These are phyloP conservation scores for Melipona beecheii DNA, from an alignment of 2,888 invertebrate genomes.

Conservation along the genomic window DNA sequence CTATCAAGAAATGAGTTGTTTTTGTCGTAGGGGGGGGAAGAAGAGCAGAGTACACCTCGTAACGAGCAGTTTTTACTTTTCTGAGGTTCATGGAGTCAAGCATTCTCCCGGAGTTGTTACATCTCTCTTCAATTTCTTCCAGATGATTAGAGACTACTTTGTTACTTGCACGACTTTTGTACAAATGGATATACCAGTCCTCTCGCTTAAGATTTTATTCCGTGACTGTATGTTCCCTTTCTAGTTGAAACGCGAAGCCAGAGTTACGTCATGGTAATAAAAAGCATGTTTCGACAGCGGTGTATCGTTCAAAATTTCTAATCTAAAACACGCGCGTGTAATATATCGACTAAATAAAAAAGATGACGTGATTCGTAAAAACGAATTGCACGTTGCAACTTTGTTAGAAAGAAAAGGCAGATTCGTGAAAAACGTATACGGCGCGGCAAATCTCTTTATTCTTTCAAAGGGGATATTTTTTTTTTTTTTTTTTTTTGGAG, in stretches of 20 bases:
- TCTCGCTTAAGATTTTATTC: background rate
- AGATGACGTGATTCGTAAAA: background rate
- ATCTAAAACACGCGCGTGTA: background rate
- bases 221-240: background rate
- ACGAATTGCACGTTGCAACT: background rate
- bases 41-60: background rate
- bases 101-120: background rate
- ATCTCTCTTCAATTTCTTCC: background rate
- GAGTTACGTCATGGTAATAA: background rate
- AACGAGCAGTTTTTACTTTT: constrained; percentile 2
- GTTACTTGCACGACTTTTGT: background rate
- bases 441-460: background rate
- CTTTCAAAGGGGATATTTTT: background rate
- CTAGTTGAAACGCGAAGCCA: background rate
- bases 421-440: too few species aligned
- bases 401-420: background rate
- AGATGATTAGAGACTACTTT: background rate
- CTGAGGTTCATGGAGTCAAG: background rate
- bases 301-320: background rate
- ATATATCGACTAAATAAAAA: background rate
- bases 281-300: background rate
- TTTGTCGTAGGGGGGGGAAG: background rate
- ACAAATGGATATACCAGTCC: background rate
- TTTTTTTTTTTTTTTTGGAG: too few species aligned
- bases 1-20: background rate